Evolutionary conservation across 2,113 vertebrate species (phyloP).

Genomic region (Solenodon paradoxus): DNA sequence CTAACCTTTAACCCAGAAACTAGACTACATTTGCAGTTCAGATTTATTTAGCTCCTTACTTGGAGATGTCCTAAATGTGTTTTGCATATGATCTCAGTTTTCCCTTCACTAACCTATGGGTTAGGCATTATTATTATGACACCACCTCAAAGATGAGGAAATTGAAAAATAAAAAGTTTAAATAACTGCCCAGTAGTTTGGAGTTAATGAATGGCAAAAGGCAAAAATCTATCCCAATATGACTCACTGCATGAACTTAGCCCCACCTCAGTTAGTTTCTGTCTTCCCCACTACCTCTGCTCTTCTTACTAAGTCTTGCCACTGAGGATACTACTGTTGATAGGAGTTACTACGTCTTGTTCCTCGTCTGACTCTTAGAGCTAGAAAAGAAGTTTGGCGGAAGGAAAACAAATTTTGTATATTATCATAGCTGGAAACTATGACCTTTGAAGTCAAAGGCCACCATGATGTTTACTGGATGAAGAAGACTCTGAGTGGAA

Average conservation of each 20-base stretch:
- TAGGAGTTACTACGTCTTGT: not conserved
- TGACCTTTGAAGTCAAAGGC: not conserved
- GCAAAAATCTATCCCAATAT: not conserved
- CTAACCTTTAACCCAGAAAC: not conserved
- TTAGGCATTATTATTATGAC: not conserved
- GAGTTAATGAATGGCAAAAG: not conserved
- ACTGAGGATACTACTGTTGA: not conserved
- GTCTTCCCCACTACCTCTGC: not conserved
- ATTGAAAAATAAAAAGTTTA: not conserved
- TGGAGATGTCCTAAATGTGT: not conserved
- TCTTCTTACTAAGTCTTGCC: too few species aligned
- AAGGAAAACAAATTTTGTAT: not conserved
- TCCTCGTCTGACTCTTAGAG: not conserved
- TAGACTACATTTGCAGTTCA: not conserved
- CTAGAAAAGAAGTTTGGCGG: not conserved
- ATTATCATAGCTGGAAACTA: not conserved
- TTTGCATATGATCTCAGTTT: not conserved
- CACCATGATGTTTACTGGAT: not conserved
- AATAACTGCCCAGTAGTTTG: not conserved
- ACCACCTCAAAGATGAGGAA: not conserved
- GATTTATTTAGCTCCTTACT: not conserved
- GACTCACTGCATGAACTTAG: not conserved
- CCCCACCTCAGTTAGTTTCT: not conserved
- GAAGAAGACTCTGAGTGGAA: not conserved
- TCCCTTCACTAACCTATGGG: not conserved